Conservation (phyloP, 2,797 vertebrate species). For the Sarcoramphus papa region DNA sequence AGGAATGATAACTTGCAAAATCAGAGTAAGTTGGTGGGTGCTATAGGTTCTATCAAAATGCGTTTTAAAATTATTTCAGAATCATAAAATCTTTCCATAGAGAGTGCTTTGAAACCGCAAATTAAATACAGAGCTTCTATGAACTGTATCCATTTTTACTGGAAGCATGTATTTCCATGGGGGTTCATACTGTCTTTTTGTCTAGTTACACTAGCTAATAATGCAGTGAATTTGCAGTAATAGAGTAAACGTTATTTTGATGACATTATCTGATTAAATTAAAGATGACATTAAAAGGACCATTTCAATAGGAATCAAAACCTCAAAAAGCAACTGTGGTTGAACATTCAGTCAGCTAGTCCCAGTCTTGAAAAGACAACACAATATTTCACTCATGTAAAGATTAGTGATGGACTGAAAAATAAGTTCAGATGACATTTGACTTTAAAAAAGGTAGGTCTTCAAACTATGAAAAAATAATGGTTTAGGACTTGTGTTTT, state of each 20-base stretch:
- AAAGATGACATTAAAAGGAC: slow-evolving; percentile 76
- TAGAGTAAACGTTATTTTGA: slow-evolving; percentile 77
- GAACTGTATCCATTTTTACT: slow-evolving; percentile 77
- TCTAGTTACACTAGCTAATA: slow-evolving; percentile 76
- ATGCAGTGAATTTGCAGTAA: slow-evolving; percentile 79
- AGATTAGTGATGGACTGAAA: slow-evolving; percentile 32
- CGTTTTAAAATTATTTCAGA: slow-evolving; percentile 76
- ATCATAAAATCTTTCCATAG: slow-evolving; percentile 72
- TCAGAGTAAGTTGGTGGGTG: slow-evolving; percentile 27
- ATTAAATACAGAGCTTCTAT: slow-evolving; percentile 77
- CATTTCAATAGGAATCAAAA: slow-evolving; percentile 68
- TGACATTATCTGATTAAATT: slow-evolving; percentile 76
- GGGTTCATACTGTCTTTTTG: slow-evolving; percentile 69
- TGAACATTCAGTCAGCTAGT: slow-evolving; percentile 42
- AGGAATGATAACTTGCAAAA: slow-evolving; percentile 27
- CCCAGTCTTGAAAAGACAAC: slow-evolving; percentile 9
- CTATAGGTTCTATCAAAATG: slow-evolving; percentile 55
- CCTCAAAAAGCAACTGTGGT: slow-evolving; percentile 54
- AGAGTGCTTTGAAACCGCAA: slow-evolving; percentile 75
- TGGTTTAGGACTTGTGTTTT: background rate
- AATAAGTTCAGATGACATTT: slow-evolving; percentile 8
- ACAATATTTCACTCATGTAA: slow-evolving; percentile 10
- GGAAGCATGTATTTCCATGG: slow-evolving; percentile 74
- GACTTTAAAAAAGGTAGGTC: background rate
- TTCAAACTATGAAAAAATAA: background rate